Evolutionary conservation across 1,140 invertebrate genomes (phyloP).

Genomic region (Magallana angulata): DNA sequence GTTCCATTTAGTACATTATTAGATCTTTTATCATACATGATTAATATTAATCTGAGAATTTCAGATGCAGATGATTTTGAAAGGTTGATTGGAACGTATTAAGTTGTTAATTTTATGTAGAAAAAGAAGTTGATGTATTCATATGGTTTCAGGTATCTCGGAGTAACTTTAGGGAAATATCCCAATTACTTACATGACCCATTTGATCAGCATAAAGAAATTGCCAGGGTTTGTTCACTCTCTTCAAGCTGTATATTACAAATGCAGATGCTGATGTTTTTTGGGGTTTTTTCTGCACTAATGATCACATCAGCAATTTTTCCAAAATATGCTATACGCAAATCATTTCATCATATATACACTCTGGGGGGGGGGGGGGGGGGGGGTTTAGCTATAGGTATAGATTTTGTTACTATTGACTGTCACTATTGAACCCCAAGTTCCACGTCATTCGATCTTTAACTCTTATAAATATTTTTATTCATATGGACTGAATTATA

Average conservation of each 20-base stretch:
- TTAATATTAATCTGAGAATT: too few species aligned
- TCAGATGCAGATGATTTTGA: too few species aligned
- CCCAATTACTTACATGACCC: conserved; percentile 70
- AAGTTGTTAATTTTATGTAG: background rate
- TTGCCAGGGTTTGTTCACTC: conserved; percentile 66
- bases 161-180: conserved; percentile 75
- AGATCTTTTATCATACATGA: too few species aligned
- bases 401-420: too few species aligned
- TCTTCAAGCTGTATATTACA: background rate
- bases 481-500: too few species aligned
- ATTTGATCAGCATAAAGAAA: conserved; percentile 70
- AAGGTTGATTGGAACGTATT: too few species aligned
- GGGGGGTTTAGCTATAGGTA: too few species aligned
- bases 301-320: background rate
- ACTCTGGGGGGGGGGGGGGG: too few species aligned
- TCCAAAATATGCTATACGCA: background rate
- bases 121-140: background rate
- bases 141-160: conserved; percentile 66
- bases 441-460: too few species aligned
- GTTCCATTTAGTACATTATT: too few species aligned
- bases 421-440: too few species aligned
- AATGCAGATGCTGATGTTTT: background rate
- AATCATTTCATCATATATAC: background rate
- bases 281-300: conserved; percentile 8
- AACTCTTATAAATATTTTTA: too few species aligned